Conservation (phyloP, 1,140 invertebrate genomes). For the Halictus rubicundus region DNA sequence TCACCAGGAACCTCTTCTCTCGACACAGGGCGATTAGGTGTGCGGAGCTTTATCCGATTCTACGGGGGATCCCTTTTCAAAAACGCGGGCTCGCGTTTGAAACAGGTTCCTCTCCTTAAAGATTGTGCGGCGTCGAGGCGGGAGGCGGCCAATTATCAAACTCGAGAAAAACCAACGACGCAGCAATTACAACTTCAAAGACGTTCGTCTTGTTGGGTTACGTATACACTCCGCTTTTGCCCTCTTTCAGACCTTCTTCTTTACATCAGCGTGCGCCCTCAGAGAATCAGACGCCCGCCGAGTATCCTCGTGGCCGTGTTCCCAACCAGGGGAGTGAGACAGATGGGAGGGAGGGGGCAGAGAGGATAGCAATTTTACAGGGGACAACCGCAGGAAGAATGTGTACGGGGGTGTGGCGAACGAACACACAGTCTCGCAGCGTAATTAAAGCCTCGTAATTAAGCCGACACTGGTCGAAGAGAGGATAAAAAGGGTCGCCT, state of each 20-base stretch:
- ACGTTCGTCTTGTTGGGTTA: neutral
- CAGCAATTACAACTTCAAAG: conserved; percentile 18
- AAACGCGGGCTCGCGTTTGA: neutral
- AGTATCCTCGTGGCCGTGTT: neutral
- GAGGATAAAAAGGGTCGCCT: conserved; percentile 8
- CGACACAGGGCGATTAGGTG: conserved; percentile 9
- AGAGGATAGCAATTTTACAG: conserved; percentile 36
- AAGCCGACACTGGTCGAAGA: conserved; percentile 43
- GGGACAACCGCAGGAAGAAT: neutral
- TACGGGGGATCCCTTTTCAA: neutral
- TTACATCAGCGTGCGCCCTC: neutral
- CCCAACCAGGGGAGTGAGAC: no score
- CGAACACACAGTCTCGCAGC: neutral
- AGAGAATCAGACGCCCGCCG: neutral
- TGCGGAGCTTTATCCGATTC: neutral
- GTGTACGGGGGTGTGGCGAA: neutral
- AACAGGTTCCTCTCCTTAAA: neutral
- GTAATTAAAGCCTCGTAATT: conserved; percentile 60
- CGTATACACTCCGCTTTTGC: neutral
- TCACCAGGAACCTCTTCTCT: neutral
- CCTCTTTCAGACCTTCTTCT: neutral
- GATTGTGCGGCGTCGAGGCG: no score
- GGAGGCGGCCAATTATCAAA: conserved; percentile 24
- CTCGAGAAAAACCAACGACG: conserved; percentile 12
- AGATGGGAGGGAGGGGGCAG: neutral